These are phyloP conservation scores for Dendropsophus ebraccatus DNA, from an alignment of 2,113 vertebrate species.

Conservation along the genomic window DNA sequence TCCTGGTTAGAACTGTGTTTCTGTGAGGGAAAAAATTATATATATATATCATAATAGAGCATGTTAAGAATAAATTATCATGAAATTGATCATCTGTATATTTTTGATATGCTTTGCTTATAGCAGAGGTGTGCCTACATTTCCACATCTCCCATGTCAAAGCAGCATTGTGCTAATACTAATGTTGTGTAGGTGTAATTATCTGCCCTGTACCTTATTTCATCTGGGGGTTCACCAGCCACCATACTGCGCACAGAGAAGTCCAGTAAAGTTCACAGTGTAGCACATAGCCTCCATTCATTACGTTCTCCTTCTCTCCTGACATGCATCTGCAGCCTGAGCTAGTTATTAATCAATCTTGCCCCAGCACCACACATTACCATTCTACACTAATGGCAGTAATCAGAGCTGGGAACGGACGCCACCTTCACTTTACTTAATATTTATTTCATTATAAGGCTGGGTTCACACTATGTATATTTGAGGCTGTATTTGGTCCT, in stretches of 20 bases:
- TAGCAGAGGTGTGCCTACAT: background rate
- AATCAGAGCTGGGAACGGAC: slow-evolving; percentile 46
- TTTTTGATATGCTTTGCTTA: background rate
- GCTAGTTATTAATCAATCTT: slow-evolving; percentile 52
- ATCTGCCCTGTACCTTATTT: slow-evolving; percentile 28
- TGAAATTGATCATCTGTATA: background rate
- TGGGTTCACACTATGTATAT: too few species aligned
- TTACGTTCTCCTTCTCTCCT: slow-evolving; percentile 44
- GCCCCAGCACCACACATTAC: slow-evolving; percentile 47
- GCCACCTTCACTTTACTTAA: background rate
- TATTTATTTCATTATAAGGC: background rate
- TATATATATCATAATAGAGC: too few species aligned
- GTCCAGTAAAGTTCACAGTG: slow-evolving; percentile 44
- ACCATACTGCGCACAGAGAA: slow-evolving; percentile 3
- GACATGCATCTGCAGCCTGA: slow-evolving; percentile 33
- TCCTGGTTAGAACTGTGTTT: too few species aligned
- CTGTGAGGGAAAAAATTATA: too few species aligned
- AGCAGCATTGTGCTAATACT: slow-evolving; percentile 11
- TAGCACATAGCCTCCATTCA: slow-evolving; percentile 29
- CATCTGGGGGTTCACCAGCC: slow-evolving; percentile 34
- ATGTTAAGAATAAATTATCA: background rate
- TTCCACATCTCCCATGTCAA: background rate
- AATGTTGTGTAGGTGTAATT: slow-evolving; percentile 32
- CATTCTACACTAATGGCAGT: slow-evolving; percentile 50
- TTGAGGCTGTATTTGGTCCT: too few species aligned